Conservation (phyloP, 2,113 vertebrate species). For the Microcebus jonahi region DNA sequence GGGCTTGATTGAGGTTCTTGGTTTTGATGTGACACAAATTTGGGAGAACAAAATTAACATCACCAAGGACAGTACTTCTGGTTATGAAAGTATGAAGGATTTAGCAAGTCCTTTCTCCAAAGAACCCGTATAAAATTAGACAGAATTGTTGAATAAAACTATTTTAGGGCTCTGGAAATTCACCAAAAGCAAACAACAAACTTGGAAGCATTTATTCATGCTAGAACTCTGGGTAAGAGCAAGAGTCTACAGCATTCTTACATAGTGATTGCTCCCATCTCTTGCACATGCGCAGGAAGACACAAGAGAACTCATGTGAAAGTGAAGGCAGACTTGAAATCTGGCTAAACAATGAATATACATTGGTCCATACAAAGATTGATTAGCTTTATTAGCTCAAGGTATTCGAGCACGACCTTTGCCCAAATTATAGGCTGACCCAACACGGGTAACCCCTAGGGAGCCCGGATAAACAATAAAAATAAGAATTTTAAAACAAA, state of each 20-base stretch:
- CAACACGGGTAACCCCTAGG: neutral
- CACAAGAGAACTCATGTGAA: neutral
- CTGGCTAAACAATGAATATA: neutral
- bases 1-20: neutral
- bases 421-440: neutral
- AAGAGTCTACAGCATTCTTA: neutral
- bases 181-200: neutral
- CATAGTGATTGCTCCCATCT: neutral
- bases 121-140: neutral
- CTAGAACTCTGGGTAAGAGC: neutral
- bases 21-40: neutral
- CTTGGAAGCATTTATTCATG: neutral
- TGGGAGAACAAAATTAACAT: neutral
- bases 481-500: neutral
- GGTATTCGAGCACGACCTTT: neutral
- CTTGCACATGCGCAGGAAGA: neutral
- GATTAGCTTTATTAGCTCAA: neutral
- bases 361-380: neutral
- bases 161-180: neutral
- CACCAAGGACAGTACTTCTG: neutral
- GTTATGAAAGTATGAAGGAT: neutral
- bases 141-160: neutral
- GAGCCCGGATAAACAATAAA: neutral
- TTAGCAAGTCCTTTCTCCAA: neutral
- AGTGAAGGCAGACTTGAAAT: neutral